phyloP scores from a whole-genome alignment of 2,797 vertebrate genomes.

The Zalophus californianus region DNA sequence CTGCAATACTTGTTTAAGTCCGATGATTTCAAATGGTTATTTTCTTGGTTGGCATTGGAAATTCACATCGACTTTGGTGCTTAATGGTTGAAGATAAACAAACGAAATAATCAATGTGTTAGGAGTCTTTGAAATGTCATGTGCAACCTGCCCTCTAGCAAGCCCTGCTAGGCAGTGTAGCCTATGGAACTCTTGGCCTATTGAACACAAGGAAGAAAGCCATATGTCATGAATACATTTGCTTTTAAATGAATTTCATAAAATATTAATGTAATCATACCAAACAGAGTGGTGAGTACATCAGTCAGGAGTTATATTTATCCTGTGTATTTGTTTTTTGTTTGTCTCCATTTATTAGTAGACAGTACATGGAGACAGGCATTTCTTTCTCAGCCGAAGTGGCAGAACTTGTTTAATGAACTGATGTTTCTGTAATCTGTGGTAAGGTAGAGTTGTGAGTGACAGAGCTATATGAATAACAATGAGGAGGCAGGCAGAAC shows the following conservation, averaged over 20 bases:
- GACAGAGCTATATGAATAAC: slow-evolving; percentile 76
- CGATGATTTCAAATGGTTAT: background rate
- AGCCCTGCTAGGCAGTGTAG: slow-evolving; percentile 15
- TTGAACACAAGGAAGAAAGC: slow-evolving; percentile 63
- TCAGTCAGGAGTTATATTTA: slow-evolving; percentile 77
- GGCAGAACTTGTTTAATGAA: slow-evolving; percentile 77
- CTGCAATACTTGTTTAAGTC: slow-evolving; percentile 16
- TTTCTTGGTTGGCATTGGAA: slow-evolving; percentile 56
- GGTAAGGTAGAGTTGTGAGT: slow-evolving; percentile 70
- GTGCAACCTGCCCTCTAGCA: slow-evolving; percentile 28
- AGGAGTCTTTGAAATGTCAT: slow-evolving; percentile 59
- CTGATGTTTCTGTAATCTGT: slow-evolving; percentile 75
- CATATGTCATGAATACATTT: slow-evolving; percentile 73
- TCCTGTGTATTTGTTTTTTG: slow-evolving; percentile 71
- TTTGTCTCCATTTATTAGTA: slow-evolving; percentile 77
- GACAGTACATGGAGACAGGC: slow-evolving; percentile 61
- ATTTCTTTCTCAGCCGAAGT: slow-evolving; percentile 71
- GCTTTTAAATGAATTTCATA: slow-evolving; percentile 79
- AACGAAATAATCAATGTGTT: slow-evolving; percentile 64
- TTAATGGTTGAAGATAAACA: slow-evolving; percentile 58
- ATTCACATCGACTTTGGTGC: slow-evolving; percentile 39
- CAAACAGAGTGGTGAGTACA: slow-evolving; percentile 63
- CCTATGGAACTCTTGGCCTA: slow-evolving; percentile 56
- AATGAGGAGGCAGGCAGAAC: slow-evolving; percentile 65
- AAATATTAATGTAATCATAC: slow-evolving; percentile 82